Conservation (phyloP, 2,797 vertebrate species). For the Bovichtus diacanthus region DNA sequence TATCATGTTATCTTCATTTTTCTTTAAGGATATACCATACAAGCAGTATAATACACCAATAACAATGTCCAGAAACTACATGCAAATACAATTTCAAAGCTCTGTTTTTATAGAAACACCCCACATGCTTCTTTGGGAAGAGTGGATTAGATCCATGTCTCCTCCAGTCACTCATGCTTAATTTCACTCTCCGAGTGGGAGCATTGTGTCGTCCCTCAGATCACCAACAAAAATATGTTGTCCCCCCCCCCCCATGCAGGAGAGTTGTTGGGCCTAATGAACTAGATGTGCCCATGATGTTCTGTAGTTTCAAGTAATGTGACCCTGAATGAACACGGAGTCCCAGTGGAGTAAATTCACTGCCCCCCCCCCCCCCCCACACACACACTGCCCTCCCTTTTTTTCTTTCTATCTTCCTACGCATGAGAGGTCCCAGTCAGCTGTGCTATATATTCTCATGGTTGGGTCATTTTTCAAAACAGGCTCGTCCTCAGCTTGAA, state of each 20-base stretch:
- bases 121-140: not conserved
- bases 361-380: conserved; percentile 5
- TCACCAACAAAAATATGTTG: conserved; percentile 19
- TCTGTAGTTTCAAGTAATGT: conserved; percentile 54
- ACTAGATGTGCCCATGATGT: conserved; percentile 56
- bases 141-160: conserved; percentile 1
- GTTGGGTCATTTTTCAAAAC: conserved; percentile 45
- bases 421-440: conserved; percentile 77
- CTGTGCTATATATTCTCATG: conserved; percentile 60
- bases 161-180: not conserved
- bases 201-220: conserved; percentile 33
- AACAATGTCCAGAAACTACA: not conserved
- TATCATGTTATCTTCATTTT: not conserved
- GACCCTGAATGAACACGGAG: conserved; percentile 69
- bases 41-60: not conserved
- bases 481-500: conserved; percentile 52
- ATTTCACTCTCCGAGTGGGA: conserved; percentile 15
- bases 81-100: not conserved
- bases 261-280: conserved; percentile 52
- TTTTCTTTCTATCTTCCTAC: conserved; percentile 57
- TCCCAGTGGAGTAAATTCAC: conserved; percentile 62
- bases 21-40: not conserved
- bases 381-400: no score
- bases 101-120: not conserved
- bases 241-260: conserved; percentile 16